phyloP scores from a whole-genome alignment of 2,113 vertebrate species.

The Dipodomys spectabilis region DNA sequence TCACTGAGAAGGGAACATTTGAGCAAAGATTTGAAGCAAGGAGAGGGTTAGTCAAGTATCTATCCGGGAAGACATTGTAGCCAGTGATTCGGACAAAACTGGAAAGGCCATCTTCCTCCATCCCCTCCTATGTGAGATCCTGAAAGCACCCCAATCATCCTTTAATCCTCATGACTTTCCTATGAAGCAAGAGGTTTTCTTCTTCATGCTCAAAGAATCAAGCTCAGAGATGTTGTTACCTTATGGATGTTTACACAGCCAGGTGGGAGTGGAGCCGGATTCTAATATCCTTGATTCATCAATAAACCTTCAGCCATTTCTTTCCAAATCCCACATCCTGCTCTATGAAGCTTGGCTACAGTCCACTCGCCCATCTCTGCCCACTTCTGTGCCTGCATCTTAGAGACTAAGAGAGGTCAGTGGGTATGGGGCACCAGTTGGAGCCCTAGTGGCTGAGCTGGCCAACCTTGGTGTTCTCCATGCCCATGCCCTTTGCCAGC shows the following conservation, averaged over 20 bases:
- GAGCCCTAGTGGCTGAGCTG: not conserved
- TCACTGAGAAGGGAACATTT: no score
- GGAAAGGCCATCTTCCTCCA: not conserved
- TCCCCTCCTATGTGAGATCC: not conserved
- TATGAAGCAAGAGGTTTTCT: not conserved
- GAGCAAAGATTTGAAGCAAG: no score
- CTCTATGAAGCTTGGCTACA: no score
- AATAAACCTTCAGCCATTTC: not conserved
- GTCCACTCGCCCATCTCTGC: not conserved
- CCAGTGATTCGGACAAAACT: not conserved
- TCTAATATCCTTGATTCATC: not conserved
- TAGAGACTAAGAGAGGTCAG: not conserved
- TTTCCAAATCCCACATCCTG: not conserved
- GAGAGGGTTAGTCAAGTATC: no score
- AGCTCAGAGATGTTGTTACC: not conserved
- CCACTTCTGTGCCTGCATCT: rapidly evolving
- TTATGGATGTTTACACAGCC: not conserved
- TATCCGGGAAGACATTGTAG: no score
- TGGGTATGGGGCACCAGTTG: not conserved
- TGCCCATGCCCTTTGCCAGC: not conserved
- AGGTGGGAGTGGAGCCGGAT: not conserved
- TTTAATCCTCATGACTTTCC: not conserved
- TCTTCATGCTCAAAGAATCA: not conserved
- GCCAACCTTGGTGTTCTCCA: not conserved
- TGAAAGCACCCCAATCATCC: not conserved